These are phyloP conservation scores for Thamnophis elegans DNA, from an alignment of 2,797 vertebrate genomes.

Conservation along the genomic window DNA sequence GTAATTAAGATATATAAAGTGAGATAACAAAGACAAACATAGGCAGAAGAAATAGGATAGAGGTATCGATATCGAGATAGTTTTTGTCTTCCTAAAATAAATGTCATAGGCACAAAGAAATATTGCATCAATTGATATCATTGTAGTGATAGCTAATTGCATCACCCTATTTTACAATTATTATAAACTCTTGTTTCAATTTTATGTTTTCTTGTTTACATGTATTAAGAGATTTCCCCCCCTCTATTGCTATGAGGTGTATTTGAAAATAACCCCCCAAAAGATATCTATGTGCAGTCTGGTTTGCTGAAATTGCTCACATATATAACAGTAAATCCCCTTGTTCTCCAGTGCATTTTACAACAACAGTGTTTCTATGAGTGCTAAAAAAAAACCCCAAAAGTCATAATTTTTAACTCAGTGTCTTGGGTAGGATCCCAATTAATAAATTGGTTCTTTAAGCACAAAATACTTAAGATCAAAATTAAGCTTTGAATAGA, in stretches of 20 bases:
- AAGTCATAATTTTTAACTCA: background rate
- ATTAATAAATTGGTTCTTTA: background rate
- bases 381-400: background rate
- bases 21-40: background rate
- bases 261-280: background rate
- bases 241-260: background rate
- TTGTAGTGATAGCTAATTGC: background rate
- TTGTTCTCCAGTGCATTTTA: background rate
- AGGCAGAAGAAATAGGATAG: no score
- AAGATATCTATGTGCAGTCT: background rate
- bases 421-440: background rate
- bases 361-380: background rate
- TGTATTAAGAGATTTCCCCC: no score
- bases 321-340: background rate
- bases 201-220: background rate
- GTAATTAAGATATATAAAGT: background rate
- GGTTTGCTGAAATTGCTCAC: background rate
- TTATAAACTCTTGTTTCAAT: background rate
- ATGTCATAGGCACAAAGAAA: background rate
- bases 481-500: background rate
- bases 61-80: background rate
- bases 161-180: background rate
- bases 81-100: background rate
- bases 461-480: background rate
- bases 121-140: background rate